Evolutionary conservation across 2,113 vertebrate species (phyloP).

Genomic region (cat (Felis catus)): F.catus_Fca126_mat1.0 CM031414.1:14195001-14195500

Average conservation of each 20-base stretch:
- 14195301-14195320: neutral
- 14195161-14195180: neutral
- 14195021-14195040: no score
- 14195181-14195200: no score
- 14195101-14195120: neutral
- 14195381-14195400: neutral
- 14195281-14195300: no score
- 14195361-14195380: neutral
- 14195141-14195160: neutral
- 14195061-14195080: neutral
- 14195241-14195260: no score
- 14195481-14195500: neutral
- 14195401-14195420: neutral
- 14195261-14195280: no score
- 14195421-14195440: neutral
- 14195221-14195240: no score
- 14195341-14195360: neutral
- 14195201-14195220: no score
- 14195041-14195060: neutral
- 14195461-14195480: neutral
- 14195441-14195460: fast-evolving
- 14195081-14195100: no score
- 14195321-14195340: neutral
- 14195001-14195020: neutral
- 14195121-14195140: neutral